phyloP scores from a whole-genome alignment of 2,797 vertebrate genomes.

The Anguilla megastoma region DNA sequence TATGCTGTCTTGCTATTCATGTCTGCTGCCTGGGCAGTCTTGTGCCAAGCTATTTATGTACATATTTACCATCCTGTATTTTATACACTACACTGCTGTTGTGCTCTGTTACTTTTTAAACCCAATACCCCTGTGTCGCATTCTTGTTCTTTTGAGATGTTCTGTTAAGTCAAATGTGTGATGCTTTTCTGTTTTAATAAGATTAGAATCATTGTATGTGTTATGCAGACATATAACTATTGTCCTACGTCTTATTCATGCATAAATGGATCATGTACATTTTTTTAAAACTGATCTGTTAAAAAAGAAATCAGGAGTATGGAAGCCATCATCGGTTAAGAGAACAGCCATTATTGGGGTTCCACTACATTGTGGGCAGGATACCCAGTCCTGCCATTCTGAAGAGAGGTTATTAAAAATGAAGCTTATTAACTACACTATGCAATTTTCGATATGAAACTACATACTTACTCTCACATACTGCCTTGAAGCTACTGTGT shows the following conservation, averaged over 20 bases:
- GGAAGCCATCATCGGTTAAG: background rate
- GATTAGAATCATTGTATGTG: background rate
- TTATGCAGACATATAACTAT: background rate
- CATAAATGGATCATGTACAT: background rate
- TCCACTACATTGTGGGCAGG: background rate
- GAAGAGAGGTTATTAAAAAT: background rate
- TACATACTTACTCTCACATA: background rate
- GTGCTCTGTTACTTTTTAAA: background rate
- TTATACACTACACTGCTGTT: background rate
- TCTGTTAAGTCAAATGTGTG: background rate
- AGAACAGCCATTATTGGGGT: background rate
- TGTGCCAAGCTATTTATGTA: background rate
- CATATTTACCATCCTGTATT: background rate
- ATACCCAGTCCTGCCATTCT: background rate
- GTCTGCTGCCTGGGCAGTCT: background rate
- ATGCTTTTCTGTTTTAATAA: background rate
- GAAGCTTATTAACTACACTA: slow-evolving; percentile 3
- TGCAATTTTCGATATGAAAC: slow-evolving; percentile 1
- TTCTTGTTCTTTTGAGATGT: background rate
- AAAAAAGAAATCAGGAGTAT: background rate
- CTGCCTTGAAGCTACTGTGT: background rate
- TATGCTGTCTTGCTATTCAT: background rate
- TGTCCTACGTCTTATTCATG: background rate
- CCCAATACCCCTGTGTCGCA: background rate
- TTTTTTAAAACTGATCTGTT: background rate